These are phyloP conservation scores for Euschistus heros DNA, from an alignment of 1,140 invertebrate genomes.

Conservation along the genomic window DNA sequence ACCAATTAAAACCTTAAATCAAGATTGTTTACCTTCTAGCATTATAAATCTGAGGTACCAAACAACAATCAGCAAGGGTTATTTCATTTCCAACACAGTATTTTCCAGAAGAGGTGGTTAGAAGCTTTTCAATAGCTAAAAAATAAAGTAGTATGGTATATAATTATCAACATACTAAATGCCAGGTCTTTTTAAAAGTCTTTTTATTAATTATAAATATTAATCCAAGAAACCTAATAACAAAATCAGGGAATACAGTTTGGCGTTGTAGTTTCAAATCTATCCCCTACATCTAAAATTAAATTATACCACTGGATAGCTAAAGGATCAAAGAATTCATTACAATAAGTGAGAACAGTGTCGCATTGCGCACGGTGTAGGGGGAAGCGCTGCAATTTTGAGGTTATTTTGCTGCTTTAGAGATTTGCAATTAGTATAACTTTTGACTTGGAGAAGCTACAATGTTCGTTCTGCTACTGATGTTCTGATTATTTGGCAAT, in stretches of 20 bases:
- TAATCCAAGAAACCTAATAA: background rate
- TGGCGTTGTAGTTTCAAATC: no score
- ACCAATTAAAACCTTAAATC: background rate
- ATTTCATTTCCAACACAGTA: slow-evolving; percentile 91
- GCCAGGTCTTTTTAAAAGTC: background rate
- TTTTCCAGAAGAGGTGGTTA: slow-evolving; percentile 75
- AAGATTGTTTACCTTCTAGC: slow-evolving; percentile 52
- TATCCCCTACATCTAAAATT: no score
- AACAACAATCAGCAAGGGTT: slow-evolving; percentile 86
- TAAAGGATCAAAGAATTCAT: no score
- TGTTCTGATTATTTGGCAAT: no score
- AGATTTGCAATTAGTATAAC: no score
- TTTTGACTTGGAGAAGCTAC: no score
- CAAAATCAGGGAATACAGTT: background rate
- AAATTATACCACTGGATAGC: no score
- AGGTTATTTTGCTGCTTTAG: no score
- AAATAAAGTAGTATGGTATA: background rate
- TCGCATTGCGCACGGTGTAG: no score
- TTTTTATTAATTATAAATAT: background rate
- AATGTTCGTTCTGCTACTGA: no score
- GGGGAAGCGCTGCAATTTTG: no score
- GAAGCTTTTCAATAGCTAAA: slow-evolving; percentile 71
- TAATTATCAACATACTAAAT: background rate
- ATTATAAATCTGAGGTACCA: slow-evolving; percentile 89
- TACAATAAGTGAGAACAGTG: no score